These are phyloP conservation scores for Anser cygnoides DNA, from an alignment of 2,113 vertebrate genomes.

Conservation along the genomic window DNA sequence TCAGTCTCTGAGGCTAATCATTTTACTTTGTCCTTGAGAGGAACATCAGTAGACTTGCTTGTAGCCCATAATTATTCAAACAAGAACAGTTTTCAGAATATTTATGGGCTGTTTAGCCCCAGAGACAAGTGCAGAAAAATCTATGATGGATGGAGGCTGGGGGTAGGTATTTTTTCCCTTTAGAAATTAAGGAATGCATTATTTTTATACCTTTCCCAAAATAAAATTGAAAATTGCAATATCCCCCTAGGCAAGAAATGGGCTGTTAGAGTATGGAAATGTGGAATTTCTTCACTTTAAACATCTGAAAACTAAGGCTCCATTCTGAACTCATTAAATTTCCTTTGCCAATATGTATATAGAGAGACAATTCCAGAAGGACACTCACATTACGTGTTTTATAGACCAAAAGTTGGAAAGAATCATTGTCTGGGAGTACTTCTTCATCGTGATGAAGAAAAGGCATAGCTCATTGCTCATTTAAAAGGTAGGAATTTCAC, in stretches of 20 bases:
- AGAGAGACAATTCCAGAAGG: not conserved
- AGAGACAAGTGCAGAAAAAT: not conserved
- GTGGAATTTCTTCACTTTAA: not conserved
- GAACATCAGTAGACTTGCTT: not conserved
- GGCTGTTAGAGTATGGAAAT: not conserved
- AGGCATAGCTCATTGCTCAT: not conserved
- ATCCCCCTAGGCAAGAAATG: not conserved
- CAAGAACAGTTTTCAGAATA: not conserved
- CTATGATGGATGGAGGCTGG: not conserved
- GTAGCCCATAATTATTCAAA: not conserved
- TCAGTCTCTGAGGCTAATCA: fast-evolving
- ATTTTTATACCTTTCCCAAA: not conserved
- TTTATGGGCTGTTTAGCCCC: not conserved
- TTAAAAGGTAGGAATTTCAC: not conserved
- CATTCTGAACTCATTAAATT: not conserved
- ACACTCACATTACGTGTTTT: not conserved
- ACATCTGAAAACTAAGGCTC: not conserved
- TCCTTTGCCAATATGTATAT: not conserved
- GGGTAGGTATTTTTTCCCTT: not conserved
- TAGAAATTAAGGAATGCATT: not conserved
- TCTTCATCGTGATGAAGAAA: not conserved
- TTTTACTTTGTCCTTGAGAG: not conserved
- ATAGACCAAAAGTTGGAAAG: not conserved
- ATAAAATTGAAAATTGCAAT: not conserved
- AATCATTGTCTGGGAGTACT: not conserved